Evolutionary conservation across 2,888 invertebrate species (phyloP).

Genomic region (Drosophila helvetica): DNA sequence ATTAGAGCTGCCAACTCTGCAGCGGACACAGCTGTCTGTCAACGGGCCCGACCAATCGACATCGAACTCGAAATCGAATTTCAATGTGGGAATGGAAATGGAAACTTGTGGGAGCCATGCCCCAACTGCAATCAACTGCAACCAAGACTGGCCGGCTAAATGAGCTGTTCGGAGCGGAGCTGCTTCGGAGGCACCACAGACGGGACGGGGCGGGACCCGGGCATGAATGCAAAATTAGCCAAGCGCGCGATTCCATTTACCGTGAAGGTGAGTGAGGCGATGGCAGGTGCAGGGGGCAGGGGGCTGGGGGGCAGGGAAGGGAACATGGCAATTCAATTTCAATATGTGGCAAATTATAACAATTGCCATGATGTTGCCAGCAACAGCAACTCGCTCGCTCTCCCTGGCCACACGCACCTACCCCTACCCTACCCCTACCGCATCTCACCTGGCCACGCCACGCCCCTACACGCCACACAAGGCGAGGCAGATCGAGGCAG

Average conservation of each 20-base stretch:
- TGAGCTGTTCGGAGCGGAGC: constrained; percentile 29
- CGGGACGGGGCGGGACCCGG: constrained; percentile 21
- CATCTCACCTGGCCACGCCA: constrained; percentile 6
- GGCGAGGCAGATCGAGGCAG: background rate
- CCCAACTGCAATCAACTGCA: constrained; percentile 21
- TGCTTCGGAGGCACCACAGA: constrained; percentile 20
- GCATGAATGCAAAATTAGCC: constrained; percentile 54
- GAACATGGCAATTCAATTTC: constrained; percentile 44
- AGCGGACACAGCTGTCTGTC: constrained; percentile 10
- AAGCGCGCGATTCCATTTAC: constrained; percentile 54
- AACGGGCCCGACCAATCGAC: constrained; percentile 1
- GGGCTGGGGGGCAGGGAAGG: background rate
- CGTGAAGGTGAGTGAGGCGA: constrained; percentile 46
- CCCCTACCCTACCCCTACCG: too few relatives aligned
- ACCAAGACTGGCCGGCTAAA: constrained; percentile 13
- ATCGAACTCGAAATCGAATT: constrained; percentile 23
- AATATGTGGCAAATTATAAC: constrained; percentile 52
- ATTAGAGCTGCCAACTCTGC: constrained; percentile 7
- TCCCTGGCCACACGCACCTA: constrained; percentile 17
- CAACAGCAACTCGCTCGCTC: constrained; percentile 9
- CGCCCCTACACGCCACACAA: background rate
- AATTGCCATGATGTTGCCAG: constrained; percentile 37
- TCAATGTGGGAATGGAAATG: constrained; percentile 36
- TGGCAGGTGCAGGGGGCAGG: constrained; percentile 15
- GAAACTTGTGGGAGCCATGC: constrained; percentile 52